phyloP scores from a whole-genome alignment of 2,113 vertebrate species.

The Aphyosemion australe region DNA sequence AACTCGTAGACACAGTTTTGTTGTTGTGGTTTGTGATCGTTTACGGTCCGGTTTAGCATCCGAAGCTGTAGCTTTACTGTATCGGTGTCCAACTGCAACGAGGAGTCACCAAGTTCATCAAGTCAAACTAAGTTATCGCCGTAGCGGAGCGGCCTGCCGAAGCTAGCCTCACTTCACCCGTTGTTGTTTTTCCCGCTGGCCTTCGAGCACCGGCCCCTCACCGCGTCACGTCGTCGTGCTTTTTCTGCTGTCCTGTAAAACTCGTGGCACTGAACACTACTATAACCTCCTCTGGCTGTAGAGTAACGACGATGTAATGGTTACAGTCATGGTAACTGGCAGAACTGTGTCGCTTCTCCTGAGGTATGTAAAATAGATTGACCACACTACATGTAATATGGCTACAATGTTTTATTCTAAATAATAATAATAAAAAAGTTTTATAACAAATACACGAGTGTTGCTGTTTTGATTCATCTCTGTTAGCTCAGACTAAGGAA shows the following conservation, averaged over 20 bases:
- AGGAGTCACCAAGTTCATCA: constrained; percentile 65
- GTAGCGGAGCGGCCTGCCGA: constrained; percentile 80
- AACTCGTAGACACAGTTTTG: constrained; percentile 82
- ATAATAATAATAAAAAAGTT: constrained; percentile 80
- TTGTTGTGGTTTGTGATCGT: constrained; percentile 74
- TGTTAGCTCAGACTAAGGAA: not conserved
- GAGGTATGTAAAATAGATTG: constrained; percentile 82
- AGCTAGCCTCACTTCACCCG: constrained; percentile 59
- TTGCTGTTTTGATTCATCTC: not conserved
- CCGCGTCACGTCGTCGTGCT: constrained; percentile 67
- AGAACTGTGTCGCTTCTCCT: constrained; percentile 83
- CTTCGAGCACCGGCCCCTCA: constrained; percentile 71
- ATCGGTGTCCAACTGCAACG: constrained; percentile 71
- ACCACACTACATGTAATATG: constrained; percentile 84
- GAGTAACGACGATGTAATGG: constrained; percentile 60
- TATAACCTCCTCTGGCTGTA: constrained; percentile 76
- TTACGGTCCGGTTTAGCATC: constrained; percentile 61
- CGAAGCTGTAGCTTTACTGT: constrained; percentile 76
- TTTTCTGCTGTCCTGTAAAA: constrained; percentile 74
- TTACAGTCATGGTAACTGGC: constrained; percentile 82
- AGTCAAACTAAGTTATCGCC: constrained; percentile 44
- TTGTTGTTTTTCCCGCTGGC: constrained; percentile 59
- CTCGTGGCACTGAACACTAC: constrained; percentile 75
- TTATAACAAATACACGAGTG: constrained; percentile 69
- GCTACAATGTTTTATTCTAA: constrained; percentile 86